Evolutionary conservation across 2,888 invertebrate genomes (phyloP).

Genomic region (Erpobdella octoculata): DNA sequence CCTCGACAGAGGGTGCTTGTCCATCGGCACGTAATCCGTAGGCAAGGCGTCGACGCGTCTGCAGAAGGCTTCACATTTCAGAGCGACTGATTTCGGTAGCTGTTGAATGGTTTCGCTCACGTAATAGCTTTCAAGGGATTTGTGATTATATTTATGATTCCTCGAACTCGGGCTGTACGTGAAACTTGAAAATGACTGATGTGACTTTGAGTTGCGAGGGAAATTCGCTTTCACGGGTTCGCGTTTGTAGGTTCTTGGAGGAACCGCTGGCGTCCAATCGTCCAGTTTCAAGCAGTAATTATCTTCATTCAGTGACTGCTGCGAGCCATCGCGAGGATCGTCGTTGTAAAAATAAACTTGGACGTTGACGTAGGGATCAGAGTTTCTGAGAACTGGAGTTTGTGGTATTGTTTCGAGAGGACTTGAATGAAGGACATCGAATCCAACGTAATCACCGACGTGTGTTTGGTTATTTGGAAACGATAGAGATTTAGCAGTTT

Average conservation of each 20-base stretch:
- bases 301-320: not conserved
- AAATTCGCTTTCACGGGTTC: not conserved
- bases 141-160: too few species aligned
- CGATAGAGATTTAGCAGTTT: not conserved
- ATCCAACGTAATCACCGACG: not conserved
- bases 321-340: not conserved
- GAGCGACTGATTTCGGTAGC: conserved; percentile 8
- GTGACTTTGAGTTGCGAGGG: not conserved
- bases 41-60: not conserved
- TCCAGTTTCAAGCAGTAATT: conserved; percentile 15
- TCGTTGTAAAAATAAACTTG: not conserved
- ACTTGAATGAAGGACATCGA: not conserved
- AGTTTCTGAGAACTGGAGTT: not conserved
- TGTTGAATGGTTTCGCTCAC: conserved; percentile 3
- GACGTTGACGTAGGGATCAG: conserved; percentile 1
- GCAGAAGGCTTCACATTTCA: conserved; percentile 18
- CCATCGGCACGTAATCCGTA: conserved; percentile 20
- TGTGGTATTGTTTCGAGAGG: not conserved
- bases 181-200: not conserved
- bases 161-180: not conserved
- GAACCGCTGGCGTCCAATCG: not conserved
- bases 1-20: not conserved
- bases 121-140: too few species aligned
- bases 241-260: conserved; percentile 16
- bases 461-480: too few species aligned